Conservation (phyloP, 2,113 vertebrate species). For the Prietella phreatophila region DNA sequence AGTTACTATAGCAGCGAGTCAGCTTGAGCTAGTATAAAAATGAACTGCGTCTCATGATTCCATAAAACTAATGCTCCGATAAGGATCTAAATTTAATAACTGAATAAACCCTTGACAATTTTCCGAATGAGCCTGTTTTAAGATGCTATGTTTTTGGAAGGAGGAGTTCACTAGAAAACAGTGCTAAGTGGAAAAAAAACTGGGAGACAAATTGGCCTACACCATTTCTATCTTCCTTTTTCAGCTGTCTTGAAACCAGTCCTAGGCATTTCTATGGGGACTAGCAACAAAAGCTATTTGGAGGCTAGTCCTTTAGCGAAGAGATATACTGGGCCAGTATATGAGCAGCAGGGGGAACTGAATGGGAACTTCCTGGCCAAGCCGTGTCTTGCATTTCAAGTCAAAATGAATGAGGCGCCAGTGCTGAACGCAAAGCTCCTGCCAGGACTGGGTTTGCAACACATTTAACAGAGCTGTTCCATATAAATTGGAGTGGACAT, state of each 20-base stretch:
- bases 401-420: slow-evolving; percentile 57
- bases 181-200: background rate
- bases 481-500: slow-evolving; percentile 50
- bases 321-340: slow-evolving; percentile 62
- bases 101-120: background rate
- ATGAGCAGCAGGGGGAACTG: slow-evolving; percentile 58
- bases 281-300: slow-evolving; percentile 61
- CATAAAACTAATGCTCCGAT: background rate
- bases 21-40: background rate
- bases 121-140: background rate
- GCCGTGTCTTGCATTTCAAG: slow-evolving; percentile 71
- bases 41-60: background rate
- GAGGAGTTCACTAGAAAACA: background rate
- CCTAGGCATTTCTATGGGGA: slow-evolving; percentile 17
- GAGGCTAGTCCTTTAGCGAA: slow-evolving; percentile 59
- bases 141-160: background rate
- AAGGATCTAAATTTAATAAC: background rate
- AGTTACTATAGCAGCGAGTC: slow-evolving; percentile 18
- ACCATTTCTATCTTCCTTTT: slow-evolving; percentile 11
- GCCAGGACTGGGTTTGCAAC: slow-evolving; percentile 47
- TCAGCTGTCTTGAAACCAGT: slow-evolving; percentile 33
- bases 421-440: slow-evolving; percentile 41
- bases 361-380: slow-evolving; percentile 71
- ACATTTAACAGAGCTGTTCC: slow-evolving; percentile 54
- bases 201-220: background rate